Conservation (phyloP, 2,797 vertebrate genomes). For the Cheirogaleus major region DNA sequence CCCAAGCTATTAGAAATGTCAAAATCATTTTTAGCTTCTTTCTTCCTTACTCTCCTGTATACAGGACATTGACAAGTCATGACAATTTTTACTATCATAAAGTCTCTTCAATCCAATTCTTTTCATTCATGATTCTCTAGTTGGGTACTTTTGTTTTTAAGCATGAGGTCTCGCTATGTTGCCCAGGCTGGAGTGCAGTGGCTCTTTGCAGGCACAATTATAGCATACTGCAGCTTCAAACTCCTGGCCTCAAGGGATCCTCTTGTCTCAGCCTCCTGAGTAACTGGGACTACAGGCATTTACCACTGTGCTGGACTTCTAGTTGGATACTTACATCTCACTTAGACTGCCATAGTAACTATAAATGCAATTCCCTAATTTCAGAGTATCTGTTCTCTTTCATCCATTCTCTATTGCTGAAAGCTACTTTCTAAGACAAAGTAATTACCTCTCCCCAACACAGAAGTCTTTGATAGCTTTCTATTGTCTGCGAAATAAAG, state of each 20-base stretch:
- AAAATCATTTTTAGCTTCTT: background rate
- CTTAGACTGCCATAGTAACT: background rate
- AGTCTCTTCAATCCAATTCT: background rate
- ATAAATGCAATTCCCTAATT: background rate
- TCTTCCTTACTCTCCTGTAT: background rate
- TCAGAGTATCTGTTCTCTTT: conserved; percentile 10
- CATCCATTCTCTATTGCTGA: background rate
- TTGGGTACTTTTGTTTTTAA: background rate
- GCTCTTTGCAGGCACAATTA: background rate
- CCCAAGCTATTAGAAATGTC: conserved; percentile 22
- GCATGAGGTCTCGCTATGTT: background rate
- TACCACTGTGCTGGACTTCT: background rate
- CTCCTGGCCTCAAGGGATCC: background rate
- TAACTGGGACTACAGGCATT: background rate
- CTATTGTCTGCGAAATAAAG: background rate
- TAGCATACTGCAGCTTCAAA: background rate
- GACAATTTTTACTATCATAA: conserved; percentile 18
- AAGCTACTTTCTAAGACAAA: conserved; percentile 48
- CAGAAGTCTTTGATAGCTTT: conserved; percentile 26
- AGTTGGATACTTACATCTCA: background rate
- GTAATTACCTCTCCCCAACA: background rate
- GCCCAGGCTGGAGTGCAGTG: background rate
- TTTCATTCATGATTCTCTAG: background rate
- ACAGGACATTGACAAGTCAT: background rate
- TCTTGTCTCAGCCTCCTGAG: background rate